Conservation (phyloP, 2,113 vertebrate genomes). For the Chaetops frenatus region DNA sequence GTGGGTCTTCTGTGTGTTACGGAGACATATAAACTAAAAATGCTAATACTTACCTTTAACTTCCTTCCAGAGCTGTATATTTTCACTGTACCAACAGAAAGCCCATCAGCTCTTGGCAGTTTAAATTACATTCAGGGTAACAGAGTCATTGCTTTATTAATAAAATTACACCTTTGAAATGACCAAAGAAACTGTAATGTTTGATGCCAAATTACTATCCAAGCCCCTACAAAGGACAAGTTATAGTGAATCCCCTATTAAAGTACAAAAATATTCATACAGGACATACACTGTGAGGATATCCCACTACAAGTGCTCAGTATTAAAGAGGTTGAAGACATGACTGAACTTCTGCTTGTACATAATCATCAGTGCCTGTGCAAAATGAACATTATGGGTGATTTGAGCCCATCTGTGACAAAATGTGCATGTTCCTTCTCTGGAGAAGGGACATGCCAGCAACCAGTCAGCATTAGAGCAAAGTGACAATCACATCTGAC, state of each 20-base stretch:
- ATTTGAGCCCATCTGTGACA: neutral
- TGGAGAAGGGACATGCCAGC: neutral
- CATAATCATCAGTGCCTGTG: neutral
- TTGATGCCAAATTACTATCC: neutral
- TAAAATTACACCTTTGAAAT: neutral
- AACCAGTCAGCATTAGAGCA: neutral
- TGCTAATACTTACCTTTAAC: neutral
- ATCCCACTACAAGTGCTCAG: neutral
- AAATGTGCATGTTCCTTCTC: neutral
- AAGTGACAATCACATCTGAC: neutral
- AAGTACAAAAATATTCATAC: neutral
- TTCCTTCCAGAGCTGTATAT: neutral
- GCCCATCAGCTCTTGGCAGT: neutral
- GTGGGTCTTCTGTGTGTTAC: neutral
- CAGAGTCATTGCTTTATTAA: slow-evolving; percentile 3
- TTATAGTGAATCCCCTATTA: neutral
- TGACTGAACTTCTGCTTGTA: neutral
- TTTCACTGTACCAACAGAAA: neutral
- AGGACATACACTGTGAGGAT: neutral
- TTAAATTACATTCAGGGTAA: neutral
- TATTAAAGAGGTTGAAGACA: neutral
- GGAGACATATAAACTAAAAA: neutral
- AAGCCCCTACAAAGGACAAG: neutral
- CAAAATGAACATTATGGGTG: neutral
- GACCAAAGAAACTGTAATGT: neutral